Evolutionary conservation across 2,113 vertebrate genomes (phyloP).

Genomic region (Erythrocebus patas): DNA sequence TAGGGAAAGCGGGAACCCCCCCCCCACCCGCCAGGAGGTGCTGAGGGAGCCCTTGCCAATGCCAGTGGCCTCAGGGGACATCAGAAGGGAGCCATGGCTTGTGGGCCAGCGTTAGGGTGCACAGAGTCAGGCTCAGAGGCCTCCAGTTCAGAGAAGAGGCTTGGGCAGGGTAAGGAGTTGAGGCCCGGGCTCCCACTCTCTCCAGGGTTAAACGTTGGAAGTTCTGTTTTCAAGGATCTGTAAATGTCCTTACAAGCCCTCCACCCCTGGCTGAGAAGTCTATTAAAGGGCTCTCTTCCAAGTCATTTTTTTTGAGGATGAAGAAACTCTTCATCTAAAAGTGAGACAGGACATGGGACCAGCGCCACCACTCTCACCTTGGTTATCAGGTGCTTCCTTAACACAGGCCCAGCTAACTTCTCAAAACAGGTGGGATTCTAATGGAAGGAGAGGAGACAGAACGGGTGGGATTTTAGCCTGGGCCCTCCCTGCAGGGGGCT

Average conservation of each 20-base stretch:
- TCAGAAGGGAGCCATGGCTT: neutral
- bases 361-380: accelerated
- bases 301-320: neutral
- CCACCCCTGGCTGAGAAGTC: neutral
- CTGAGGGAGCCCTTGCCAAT: neutral
- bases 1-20: neutral
- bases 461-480: neutral
- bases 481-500: neutral
- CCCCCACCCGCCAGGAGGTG: neutral
- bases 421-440: neutral
- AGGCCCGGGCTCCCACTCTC: neutral
- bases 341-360: neutral
- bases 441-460: neutral
- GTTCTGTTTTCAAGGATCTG: neutral
- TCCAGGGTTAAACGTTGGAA: neutral
- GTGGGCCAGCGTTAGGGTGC: neutral
- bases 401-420: neutral
- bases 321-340: neutral
- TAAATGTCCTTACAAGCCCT: neutral
- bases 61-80: neutral
- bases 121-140: accelerated
- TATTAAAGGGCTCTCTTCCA: neutral
- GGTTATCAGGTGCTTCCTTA: neutral
- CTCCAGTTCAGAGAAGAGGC: neutral
- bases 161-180: neutral